These are phyloP conservation scores for Edolisoma coerulescens DNA, from an alignment of 2,113 vertebrate species.

Conservation along the genomic window DNA sequence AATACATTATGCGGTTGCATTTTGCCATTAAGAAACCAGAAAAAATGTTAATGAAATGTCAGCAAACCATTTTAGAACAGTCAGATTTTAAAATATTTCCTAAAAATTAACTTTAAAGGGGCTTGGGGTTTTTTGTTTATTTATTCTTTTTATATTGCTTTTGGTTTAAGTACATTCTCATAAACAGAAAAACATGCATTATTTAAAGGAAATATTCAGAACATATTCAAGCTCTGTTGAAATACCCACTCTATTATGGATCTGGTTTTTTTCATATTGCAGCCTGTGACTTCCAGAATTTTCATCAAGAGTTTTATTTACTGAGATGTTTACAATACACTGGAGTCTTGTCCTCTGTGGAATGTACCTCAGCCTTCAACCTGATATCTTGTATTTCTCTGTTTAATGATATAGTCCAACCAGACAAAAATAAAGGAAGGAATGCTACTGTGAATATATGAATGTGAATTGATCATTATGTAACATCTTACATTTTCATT, in stretches of 20 bases:
- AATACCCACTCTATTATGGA: neutral
- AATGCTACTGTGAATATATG: neutral
- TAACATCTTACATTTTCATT: neutral
- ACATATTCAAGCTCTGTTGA: neutral
- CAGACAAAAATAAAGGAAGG: neutral
- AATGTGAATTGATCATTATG: neutral
- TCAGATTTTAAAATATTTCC: neutral
- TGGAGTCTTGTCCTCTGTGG: neutral
- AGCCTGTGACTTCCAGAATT: neutral
- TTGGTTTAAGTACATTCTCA: neutral
- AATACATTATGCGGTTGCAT: neutral
- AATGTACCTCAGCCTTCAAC: neutral
- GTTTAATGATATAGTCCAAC: neutral
- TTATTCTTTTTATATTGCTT: neutral
- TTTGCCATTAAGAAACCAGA: neutral
- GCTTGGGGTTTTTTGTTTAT: neutral
- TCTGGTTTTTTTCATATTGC: neutral
- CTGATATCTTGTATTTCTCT: neutral
- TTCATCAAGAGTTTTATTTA: conserved; percentile 17
- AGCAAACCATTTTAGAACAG: neutral
- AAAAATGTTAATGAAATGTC: neutral
- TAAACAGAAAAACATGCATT: neutral
- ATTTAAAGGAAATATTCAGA: neutral
- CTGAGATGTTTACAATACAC: neutral
- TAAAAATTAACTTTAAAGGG: neutral